These are phyloP conservation scores for Limenitis camilla DNA, from an alignment of 2,888 invertebrate genomes.

Conservation along the genomic window DNA sequence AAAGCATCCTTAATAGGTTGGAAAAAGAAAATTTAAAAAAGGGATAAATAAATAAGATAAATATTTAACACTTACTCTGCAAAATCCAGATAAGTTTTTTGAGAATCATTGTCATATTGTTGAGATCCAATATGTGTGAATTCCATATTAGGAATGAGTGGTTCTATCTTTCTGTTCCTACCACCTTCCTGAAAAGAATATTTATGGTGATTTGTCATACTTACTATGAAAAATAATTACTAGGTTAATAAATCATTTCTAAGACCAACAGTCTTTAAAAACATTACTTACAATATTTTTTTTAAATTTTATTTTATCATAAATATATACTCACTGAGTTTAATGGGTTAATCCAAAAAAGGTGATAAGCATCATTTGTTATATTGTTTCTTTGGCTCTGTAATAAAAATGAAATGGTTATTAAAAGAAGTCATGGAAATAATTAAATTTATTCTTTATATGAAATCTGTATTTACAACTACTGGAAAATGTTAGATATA, in stretches of 20 bases:
- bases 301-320: not conserved
- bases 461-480: not conserved
- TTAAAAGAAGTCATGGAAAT: too few relatives aligned
- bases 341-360: slow-evolving; percentile 52
- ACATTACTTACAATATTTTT: not conserved
- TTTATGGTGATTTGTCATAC: too few relatives aligned
- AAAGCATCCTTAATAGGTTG: too few relatives aligned
- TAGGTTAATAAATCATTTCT: not conserved
- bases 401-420: slow-evolving; percentile 2
- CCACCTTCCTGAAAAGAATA: slow-evolving; percentile 40
- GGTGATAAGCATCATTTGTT: slow-evolving; percentile 35
- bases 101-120: slow-evolving; percentile 42
- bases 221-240: slow-evolving; percentile 3
- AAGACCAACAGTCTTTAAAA: not conserved
- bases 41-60: too few relatives aligned
- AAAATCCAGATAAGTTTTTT: slow-evolving; percentile 56
- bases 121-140: slow-evolving; percentile 48
- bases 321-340: slow-evolving; percentile 44
- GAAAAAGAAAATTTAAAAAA: too few relatives aligned
- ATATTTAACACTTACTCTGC: slow-evolving; percentile 50
- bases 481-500: not conserved
- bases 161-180: slow-evolving; percentile 48
- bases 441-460: not conserved
- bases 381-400: slow-evolving; percentile 42
- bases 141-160: slow-evolving; percentile 58